A percentile compares a stretch with the other conserved stretches of the same genome.
Conservation (phyloP, 1,140 invertebrate species). For the Chelonus insularis region DNA sequence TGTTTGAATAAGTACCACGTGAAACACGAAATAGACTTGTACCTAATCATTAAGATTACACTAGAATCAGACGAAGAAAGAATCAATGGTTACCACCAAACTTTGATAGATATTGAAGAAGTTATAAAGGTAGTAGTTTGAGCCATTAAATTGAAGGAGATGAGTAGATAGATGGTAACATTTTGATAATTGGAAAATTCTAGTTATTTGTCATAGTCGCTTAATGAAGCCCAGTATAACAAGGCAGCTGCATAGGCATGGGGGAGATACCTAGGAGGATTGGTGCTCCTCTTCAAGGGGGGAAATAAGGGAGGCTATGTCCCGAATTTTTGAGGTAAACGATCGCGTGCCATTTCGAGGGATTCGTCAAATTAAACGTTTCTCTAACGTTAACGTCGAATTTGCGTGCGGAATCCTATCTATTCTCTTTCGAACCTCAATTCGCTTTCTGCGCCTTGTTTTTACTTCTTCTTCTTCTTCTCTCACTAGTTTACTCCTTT, state of each 20-base stretch:
- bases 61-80: background rate
- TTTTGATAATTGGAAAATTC: slow-evolving; percentile 30
- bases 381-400: slow-evolving; percentile 54
- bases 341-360: slow-evolving; percentile 52
- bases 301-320: background rate
- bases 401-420: slow-evolving; percentile 47
- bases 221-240: slow-evolving; percentile 18
- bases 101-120: background rate
- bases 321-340: slow-evolving; percentile 30
- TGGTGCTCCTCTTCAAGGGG: background rate
- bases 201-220: slow-evolving; percentile 28
- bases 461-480: slow-evolving; percentile 1
- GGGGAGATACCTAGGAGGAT: background rate
- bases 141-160: slow-evolving; percentile 18
- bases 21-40: too few species aligned
- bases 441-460: slow-evolving; percentile 1
- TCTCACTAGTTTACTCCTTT: slow-evolving; percentile 6
- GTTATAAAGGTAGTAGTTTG: background rate
- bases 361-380: slow-evolving; percentile 54
- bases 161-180: slow-evolving; percentile 26
- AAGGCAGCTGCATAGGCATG: slow-evolving; percentile 16
- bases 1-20: background rate
- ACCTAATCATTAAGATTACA: background rate
- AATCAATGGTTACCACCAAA: background rate
- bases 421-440: slow-evolving; percentile 19